phyloP scores from a whole-genome alignment of 2,113 vertebrate genomes.

The Pongo pygmaeus region DNA sequence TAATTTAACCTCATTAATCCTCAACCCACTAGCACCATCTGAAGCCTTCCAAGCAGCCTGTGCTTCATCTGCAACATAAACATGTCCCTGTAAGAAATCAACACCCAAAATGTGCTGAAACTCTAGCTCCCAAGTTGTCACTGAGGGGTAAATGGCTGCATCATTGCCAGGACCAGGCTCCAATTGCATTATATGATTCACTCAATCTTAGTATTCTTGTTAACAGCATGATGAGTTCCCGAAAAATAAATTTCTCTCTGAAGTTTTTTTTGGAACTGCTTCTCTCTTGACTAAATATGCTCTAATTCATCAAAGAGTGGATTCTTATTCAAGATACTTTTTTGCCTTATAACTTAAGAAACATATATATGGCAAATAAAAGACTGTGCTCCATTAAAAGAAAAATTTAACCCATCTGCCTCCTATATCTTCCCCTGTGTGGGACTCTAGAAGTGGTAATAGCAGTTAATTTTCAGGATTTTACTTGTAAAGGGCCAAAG shows the following conservation, averaged over 20 bases:
- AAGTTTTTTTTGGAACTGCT: conserved; percentile 13
- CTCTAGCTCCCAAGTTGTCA: conserved; percentile 49
- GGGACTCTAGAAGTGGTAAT: not conserved
- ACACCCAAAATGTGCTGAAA: conserved; percentile 43
- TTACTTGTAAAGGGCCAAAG: not conserved
- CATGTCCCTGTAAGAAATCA: conserved; percentile 70
- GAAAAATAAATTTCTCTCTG: conserved; percentile 44
- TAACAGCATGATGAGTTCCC: not conserved
- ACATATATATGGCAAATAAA: not conserved
- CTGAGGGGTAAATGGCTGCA: conserved; percentile 48
- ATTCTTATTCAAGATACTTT: not conserved
- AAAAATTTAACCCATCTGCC: not conserved
- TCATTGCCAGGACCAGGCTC: not conserved
- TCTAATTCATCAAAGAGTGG: not conserved
- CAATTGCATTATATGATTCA: conserved; percentile 24
- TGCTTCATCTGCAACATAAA: conserved; percentile 75
- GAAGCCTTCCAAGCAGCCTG: conserved; percentile 76
- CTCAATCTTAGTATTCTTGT: conserved; percentile 48
- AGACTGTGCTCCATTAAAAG: not conserved
- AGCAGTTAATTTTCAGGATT: not conserved
- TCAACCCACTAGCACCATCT: conserved; percentile 79
- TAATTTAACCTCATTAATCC: conserved; percentile 87
- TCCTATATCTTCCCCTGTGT: not conserved
- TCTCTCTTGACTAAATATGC: not conserved
- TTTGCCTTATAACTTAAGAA: not conserved